Evolutionary conservation across 1,140 invertebrate genomes (phyloP).

Genomic region (Drosophila virilis): DNA sequence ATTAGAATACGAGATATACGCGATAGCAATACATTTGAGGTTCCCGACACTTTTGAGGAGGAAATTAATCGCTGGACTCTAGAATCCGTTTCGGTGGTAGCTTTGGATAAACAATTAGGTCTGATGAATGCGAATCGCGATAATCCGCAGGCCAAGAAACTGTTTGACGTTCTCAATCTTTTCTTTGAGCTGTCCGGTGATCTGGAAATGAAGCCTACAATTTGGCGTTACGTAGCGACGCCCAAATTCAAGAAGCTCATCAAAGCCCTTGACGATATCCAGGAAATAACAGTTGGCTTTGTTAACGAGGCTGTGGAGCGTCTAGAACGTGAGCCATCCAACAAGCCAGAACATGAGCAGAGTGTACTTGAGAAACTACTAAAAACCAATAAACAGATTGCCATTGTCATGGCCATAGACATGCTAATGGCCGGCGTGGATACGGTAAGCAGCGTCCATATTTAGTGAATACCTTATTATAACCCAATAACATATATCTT

Average conservation of each 20-base stretch:
- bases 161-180: slow-evolving; percentile 83
- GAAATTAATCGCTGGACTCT: slow-evolving; percentile 89
- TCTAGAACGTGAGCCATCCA: slow-evolving; percentile 49
- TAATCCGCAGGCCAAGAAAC: slow-evolving; percentile 28
- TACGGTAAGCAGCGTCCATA: slow-evolving; percentile 54
- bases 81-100: slow-evolving; percentile 89
- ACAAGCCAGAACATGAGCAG: slow-evolving; percentile 61
- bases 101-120: slow-evolving; percentile 85
- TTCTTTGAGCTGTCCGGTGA: slow-evolving; percentile 85
- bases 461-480: background rate
- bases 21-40: slow-evolving; percentile 85
- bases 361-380: slow-evolving; percentile 84
- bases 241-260: slow-evolving; percentile 86
- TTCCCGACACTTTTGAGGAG: slow-evolving; percentile 86
- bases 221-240: slow-evolving; percentile 87
- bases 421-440: slow-evolving; percentile 83
- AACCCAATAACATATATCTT: fast-evolving
- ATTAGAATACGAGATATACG: slow-evolving; percentile 75
- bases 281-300: slow-evolving; percentile 47
- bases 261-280: slow-evolving; percentile 72
- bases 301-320: slow-evolving; percentile 67
- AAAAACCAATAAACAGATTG: slow-evolving; percentile 84
- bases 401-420: slow-evolving; percentile 84
- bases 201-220: slow-evolving; percentile 87
- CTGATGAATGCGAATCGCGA: slow-evolving; percentile 65